Evolutionary conservation across 2,888 invertebrate species (phyloP).

Genomic region (Nasonovia ribisnigri): DNA sequence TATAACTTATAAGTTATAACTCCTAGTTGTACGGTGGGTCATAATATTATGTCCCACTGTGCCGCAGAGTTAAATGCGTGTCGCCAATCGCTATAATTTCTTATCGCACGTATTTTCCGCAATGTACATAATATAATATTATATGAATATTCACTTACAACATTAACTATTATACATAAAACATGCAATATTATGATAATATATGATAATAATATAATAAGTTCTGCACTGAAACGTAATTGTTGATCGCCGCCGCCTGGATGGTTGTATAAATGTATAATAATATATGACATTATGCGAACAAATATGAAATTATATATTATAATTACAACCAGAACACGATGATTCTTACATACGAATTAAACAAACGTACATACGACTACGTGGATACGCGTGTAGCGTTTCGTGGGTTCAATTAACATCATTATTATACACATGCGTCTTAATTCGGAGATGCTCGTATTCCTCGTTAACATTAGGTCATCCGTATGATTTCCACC

Average conservation of each 20-base stretch:
- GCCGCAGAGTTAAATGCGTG: no score
- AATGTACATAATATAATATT: not conserved
- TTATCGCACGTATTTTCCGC: not conserved
- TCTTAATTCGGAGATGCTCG: not conserved
- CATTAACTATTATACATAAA: not conserved
- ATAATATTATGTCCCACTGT: no score
- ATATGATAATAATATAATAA: not conserved
- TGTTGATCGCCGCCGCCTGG: not conserved
- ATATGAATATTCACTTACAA: not conserved
- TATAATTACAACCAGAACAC: not conserved
- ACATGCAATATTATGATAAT: not conserved
- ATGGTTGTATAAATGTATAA: not conserved
- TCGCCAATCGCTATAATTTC: not conserved
- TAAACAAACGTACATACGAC: not conserved
- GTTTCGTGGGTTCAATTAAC: conserved; percentile 3
- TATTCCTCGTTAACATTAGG: conserved; percentile 14
- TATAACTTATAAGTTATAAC: no score
- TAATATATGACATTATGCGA: not conserved
- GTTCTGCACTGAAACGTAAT: not conserved
- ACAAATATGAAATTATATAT: not conserved
- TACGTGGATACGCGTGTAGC: not conserved
- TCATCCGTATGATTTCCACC: not conserved
- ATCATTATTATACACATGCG: not conserved
- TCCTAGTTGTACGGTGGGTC: no score
- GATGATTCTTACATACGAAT: not conserved